These are phyloP conservation scores for Xiphias gladius DNA, from an alignment of 2,113 vertebrate species.

Conservation along the genomic window DNA sequence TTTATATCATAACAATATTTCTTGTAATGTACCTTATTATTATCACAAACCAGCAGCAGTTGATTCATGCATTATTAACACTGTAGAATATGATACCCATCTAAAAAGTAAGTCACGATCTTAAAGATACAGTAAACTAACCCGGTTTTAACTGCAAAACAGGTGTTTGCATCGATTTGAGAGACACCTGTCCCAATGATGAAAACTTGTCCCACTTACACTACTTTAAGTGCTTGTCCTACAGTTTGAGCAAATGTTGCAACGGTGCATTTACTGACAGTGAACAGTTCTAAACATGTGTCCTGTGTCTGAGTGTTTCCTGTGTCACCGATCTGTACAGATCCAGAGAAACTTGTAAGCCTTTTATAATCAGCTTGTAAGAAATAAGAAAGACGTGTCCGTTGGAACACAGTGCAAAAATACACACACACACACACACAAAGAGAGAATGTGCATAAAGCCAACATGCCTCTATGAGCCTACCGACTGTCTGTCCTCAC, in stretches of 20 bases:
- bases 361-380: background rate
- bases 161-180: background rate
- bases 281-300: background rate
- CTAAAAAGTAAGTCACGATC: background rate
- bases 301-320: too few relatives aligned
- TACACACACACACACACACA: constrained; percentile 21
- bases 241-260: background rate
- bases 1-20: background rate
- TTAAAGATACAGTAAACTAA: background rate
- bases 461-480: constrained; percentile 40
- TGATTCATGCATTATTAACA: constrained; percentile 24
- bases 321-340: background rate
- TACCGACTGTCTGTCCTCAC: constrained; percentile 34
- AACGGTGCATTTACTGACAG: background rate
- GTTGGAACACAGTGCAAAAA: background rate
- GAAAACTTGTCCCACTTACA: background rate
- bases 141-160: background rate
- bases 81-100: constrained; percentile 10
- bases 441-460: constrained; percentile 62
- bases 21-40: background rate
- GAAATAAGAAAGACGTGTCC: background rate
- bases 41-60: background rate
- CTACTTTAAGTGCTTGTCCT: background rate
- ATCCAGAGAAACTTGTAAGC: background rate
- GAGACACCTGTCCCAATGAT: background rate